A percentile compares a stretch with the other conserved stretches of the same genome.
phyloP scores from a whole-genome alignment of 2,797 vertebrate species.

The Pangasius mekongensis region DNA sequence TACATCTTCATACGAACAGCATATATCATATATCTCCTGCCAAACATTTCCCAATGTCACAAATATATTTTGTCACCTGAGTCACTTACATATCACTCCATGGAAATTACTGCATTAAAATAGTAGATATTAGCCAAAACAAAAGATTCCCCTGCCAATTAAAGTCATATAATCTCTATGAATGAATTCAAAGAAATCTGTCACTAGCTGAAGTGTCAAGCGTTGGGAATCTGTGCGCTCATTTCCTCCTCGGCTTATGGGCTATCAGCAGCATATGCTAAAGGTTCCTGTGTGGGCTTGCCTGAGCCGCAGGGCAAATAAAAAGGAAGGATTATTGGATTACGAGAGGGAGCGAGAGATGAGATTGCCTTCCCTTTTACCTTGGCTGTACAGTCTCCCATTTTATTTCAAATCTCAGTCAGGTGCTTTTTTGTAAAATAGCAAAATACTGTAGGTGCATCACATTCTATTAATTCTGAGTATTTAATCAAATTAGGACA shows the following conservation, averaged over 20 bases:
- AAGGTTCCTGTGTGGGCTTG: conserved; percentile 54
- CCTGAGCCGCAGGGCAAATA: conserved; percentile 53
- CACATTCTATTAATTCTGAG: background rate
- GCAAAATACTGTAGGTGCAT: background rate
- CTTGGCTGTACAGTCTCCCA: conserved; percentile 1
- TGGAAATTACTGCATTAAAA: background rate
- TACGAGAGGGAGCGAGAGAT: conserved; percentile 46
- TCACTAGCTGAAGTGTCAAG: conserved; percentile 22
- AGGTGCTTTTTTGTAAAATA: background rate
- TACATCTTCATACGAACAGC: background rate
- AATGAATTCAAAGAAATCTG: conserved; percentile 28
- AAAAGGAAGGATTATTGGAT: conserved; percentile 57
- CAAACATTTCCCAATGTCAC: background rate
- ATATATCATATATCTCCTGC: background rate
- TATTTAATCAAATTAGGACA: background rate
- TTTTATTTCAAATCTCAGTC: conserved; percentile 35
- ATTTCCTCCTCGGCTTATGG: conserved; percentile 52
- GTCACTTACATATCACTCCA: background rate
- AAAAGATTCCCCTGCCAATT: background rate
- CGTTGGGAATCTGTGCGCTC: conserved; percentile 27
- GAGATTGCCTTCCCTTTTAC: conserved; percentile 52
- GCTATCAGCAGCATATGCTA: conserved; percentile 54
- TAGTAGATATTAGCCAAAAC: conserved; percentile 17
- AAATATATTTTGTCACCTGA: background rate
- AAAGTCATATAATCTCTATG: background rate